Evolutionary conservation across 2,797 vertebrate species (phyloP), one percentile per base, ranked within the genome.

Genomic region (Poeciliopsis paucimaculata): DNA sequence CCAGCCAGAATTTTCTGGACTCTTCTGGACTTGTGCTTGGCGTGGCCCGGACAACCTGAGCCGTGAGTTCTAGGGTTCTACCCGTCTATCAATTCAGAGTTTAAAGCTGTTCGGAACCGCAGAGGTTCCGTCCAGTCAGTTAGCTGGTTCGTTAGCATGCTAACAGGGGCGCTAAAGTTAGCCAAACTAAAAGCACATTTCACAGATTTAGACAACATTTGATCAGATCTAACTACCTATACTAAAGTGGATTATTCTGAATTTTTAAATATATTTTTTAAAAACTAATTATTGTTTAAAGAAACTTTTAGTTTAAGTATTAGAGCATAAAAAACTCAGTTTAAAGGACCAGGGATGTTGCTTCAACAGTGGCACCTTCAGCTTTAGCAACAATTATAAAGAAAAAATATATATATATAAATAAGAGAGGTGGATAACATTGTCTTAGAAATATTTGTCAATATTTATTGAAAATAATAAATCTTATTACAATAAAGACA

Each of bases 1-100:
- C 60, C 28, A 68, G 79, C 84, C 86, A 92, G 76, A 77, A 92
- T 93, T 90, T 84, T 43, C 86, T 23, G 78, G 64, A 51, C 41
- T 64, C 31, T 36, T 78, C 47, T 84, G 51, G 39, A 28, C 47
- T 74, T 84, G n/a, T 85, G 80, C 81, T 20, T 43, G 73, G 76
- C 0, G 70, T 83, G 89, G 84, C 83, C 91, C 80, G 87, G 84
- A 91, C 71, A 84, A 80, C 88, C 84, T 83, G 80, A 93, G 91
- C 91, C 90, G 95, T 95, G 82, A 95, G 95, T 95, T 75, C 57
- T 49, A 36, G 26, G 26, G 4, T 28, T 28, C 26, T 57, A 64
- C 15, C 1, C 0, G 2, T 0, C 8, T 0, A 0, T 2, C 64
- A 16, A 13, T 0, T 9, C 4, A 5, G 0, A 4, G 6, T 41